phyloP scores from a whole-genome alignment of 1,140 invertebrate species.

The Drosophila mojavensis region DNA sequence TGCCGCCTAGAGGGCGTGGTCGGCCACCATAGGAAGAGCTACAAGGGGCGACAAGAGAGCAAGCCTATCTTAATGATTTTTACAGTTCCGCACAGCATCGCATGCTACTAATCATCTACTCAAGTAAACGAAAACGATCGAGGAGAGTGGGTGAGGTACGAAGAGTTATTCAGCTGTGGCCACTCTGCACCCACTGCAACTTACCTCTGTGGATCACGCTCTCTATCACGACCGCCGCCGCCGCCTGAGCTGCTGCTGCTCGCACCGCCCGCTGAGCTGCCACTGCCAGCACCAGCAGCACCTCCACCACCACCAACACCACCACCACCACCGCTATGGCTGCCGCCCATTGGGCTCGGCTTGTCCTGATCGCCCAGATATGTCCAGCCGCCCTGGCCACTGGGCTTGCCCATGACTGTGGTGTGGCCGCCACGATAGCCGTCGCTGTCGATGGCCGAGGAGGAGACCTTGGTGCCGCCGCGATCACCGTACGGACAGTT shows the following conservation, averaged over 20 bases:
- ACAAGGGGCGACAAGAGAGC: slow-evolving; percentile 81
- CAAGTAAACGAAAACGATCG: background rate
- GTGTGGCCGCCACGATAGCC: slow-evolving; percentile 65
- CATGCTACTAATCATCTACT: slow-evolving; percentile 9
- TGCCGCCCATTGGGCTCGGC: slow-evolving; percentile 20
- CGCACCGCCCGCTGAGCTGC: slow-evolving; percentile 16
- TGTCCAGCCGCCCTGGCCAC: slow-evolving; percentile 62
- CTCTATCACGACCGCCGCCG: slow-evolving; percentile 45
- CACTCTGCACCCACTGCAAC: slow-evolving; percentile 69
- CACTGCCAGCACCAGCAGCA: slow-evolving; percentile 10
- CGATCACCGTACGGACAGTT: slow-evolving; percentile 69
- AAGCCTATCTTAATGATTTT: slow-evolving; percentile 82
- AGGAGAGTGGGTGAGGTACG: slow-evolving; percentile 1
- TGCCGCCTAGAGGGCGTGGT: slow-evolving; percentile 80
- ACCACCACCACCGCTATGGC: slow-evolving; percentile 17
- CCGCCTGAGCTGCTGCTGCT: slow-evolving; percentile 20
- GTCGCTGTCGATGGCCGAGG: slow-evolving; percentile 67
- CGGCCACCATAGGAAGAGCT: slow-evolving; percentile 83
- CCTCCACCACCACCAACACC: background rate
- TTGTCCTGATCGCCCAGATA: slow-evolving; percentile 78
- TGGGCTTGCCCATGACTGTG: slow-evolving; percentile 48
- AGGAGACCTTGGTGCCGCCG: slow-evolving; percentile 60
- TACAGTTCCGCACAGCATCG: slow-evolving; percentile 48
- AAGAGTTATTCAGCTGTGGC: background rate
- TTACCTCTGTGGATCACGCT: slow-evolving; percentile 81